Conservation (phyloP, 1,140 invertebrate species). For the Schlechtendalia chinensis region DNA sequence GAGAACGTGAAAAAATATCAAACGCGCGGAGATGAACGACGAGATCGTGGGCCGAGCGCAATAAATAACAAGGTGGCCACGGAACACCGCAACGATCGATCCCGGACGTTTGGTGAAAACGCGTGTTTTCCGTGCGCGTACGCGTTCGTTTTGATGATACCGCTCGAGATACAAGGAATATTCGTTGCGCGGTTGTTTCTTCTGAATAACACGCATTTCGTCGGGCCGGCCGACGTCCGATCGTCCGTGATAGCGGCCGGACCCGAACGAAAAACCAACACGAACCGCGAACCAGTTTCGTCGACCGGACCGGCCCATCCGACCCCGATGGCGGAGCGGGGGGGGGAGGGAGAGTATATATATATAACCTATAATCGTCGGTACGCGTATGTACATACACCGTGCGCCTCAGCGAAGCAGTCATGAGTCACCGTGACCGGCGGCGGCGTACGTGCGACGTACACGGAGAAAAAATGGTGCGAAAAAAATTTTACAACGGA, state of each 20-base stretch:
- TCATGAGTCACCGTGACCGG: constrained; percentile 14
- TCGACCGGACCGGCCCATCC: no score
- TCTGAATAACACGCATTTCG: background rate
- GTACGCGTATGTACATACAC: no score
- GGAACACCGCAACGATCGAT: background rate
- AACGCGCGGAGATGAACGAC: background rate
- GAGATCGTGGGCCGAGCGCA: background rate
- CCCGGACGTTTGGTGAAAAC: background rate
- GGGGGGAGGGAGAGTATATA: no score
- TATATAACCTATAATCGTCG: constrained; percentile 31
- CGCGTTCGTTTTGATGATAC: background rate
- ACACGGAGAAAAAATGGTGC: no score
- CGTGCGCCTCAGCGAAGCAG: background rate
- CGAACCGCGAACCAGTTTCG: constrained; percentile 26
- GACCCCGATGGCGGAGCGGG: no score
- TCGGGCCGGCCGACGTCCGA: constrained; percentile 26
- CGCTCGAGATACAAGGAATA: background rate
- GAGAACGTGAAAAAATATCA: constrained; percentile 15
- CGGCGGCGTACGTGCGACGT: no score
- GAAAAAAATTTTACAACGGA: no score
- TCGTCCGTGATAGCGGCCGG: constrained; percentile 27
- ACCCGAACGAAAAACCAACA: background rate
- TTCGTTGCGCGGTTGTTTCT: background rate
- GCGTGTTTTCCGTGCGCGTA: background rate
- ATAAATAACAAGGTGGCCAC: background rate